Conservation (phyloP, 1,140 invertebrate genomes). For the Lasaia peninsularis region DNA sequence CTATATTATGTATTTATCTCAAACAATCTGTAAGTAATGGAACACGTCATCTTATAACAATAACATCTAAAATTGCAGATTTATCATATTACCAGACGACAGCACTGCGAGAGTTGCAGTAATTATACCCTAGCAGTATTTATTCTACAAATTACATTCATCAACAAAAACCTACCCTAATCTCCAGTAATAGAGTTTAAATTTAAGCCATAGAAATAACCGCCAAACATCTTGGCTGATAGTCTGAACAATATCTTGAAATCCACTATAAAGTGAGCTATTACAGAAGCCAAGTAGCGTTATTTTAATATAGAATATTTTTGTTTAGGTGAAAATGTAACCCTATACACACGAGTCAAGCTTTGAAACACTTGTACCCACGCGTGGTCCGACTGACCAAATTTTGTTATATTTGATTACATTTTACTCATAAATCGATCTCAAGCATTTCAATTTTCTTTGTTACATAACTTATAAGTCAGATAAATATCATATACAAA, state of each 20-base stretch:
- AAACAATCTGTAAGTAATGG: background rate
- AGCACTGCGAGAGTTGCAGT: slow-evolving; percentile 31
- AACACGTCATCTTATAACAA: background rate
- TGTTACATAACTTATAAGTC: too few species aligned
- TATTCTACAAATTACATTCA: slow-evolving; percentile 28
- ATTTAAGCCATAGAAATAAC: slow-evolving; percentile 13
- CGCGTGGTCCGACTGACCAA: too few species aligned
- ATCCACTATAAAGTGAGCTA: slow-evolving; percentile 35
- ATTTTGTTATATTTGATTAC: too few species aligned
- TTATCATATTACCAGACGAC: slow-evolving; percentile 39
- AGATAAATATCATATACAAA: too few species aligned
- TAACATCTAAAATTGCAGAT: background rate
- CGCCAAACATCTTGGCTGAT: slow-evolving; percentile 27
- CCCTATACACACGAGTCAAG: too few species aligned
- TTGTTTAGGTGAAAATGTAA: slow-evolving; percentile 9
- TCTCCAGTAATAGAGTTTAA: slow-evolving; percentile 19
- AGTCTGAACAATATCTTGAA: slow-evolving; percentile 35
- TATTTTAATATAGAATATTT: slow-evolving; percentile 13
- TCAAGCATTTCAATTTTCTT: too few species aligned
- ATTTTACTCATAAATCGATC: too few species aligned
- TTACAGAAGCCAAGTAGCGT: slow-evolving; percentile 23
- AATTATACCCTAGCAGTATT: slow-evolving; percentile 35
- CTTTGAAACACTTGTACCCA: too few species aligned
- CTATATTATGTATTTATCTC: too few species aligned
- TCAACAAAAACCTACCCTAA: slow-evolving; percentile 9